Evolutionary conservation across 2,797 vertebrate species (phyloP), one percentile per base, ranked within the genome.

Genomic region (Eidolon dupreanum): DNA sequence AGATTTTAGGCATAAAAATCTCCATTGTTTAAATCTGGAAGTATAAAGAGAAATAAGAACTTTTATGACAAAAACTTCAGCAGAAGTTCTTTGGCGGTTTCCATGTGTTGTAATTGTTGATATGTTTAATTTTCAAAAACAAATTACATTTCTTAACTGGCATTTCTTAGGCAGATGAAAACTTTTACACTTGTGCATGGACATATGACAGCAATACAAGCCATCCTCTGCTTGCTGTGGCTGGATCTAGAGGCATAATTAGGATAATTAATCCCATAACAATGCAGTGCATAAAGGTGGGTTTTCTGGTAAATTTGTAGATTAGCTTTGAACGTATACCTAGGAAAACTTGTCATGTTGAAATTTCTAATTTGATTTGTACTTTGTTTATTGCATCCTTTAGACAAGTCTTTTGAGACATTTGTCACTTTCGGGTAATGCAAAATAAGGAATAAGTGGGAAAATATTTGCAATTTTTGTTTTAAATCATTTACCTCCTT

Each of bases 221-320:
- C 97, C 99, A 99, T 95, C 99, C 99, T 12, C 98, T 99, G 93
- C 97, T 99, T 94, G 99, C 99, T 59, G 99, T 99, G 19, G 99
- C 99, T 59, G 99, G 99, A 9, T 99, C 99, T 41, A 99, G 99
- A 19, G 99, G 99, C 93, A 99, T 99, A 98, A 99, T 99, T 94
- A 98, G 99, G 51, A 99, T 99, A 97, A 99, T 99, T 98, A 99
- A 99, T 98, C 99, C 99, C 97, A 99, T 99, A 98, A 99, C 99
- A 84, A 99, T 99, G 99, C 99, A 99, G 97, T 99, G 99, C 97
- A 99, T 99, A 98, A 99, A 99, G 99, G 99, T 99, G 88, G 95
- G 98, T 94, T 88, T 82, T 61, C 63, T 84, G 17, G 20, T 90
- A 0, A 19, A 89, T 70, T 19, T 93, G 3, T 65, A 94, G 49